Evolutionary conservation across 2,113 vertebrate species (phyloP).

Genomic region (Cephalopterus ornatus): DNA sequence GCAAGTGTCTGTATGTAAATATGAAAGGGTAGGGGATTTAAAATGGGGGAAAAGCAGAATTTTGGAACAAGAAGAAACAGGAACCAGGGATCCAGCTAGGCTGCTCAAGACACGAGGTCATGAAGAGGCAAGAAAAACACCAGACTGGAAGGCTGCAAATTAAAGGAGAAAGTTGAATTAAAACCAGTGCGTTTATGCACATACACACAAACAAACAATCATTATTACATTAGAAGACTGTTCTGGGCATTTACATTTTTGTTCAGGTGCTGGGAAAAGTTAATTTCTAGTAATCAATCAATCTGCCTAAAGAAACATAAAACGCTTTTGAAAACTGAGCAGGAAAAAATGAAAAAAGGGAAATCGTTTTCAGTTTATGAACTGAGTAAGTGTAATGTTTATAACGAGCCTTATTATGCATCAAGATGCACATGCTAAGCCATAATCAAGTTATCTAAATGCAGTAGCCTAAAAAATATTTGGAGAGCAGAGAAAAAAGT

Average conservation of each 20-base stretch:
- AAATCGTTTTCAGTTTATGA: neutral
- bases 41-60: neutral
- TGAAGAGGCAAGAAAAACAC: slow-evolving; percentile 65
- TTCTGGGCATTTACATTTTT: neutral
- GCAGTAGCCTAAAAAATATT: neutral
- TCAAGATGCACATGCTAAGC: neutral
- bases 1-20: neutral
- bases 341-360: neutral
- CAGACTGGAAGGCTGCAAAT: slow-evolving; percentile 65
- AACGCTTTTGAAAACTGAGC: neutral
- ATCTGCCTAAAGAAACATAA: neutral
- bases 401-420: neutral
- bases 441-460: neutral
- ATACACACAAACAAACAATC: slow-evolving; percentile 12
- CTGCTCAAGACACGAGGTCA: slow-evolving; percentile 58
- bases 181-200: slow-evolving; percentile 30
- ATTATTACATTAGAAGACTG: neutral
- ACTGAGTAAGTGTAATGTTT: neutral
- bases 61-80: slow-evolving; percentile 52
- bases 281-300: neutral
- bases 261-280: neutral
- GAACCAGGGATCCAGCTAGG: slow-evolving; percentile 65
- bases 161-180: slow-evolving; percentile 65
- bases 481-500: neutral
- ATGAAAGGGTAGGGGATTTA: neutral